Base-by-base conservation (phyloP, 2,797 vertebrate species). In the Pseudopleuronectes americanus region DNA sequence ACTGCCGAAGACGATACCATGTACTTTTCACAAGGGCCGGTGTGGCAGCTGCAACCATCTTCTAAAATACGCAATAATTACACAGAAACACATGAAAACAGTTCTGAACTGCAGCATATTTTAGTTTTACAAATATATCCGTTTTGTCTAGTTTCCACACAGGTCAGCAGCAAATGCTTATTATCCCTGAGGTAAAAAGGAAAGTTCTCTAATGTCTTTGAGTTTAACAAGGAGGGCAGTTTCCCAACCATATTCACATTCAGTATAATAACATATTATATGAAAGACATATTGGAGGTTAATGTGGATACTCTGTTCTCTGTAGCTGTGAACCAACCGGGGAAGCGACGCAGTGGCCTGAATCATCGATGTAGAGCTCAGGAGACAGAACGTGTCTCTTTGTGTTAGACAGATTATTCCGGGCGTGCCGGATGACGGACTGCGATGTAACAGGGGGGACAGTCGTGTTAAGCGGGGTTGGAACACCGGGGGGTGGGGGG, bases 341-440 rank as follows among this genome's bases (percentile, higher is more conserved):
- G 70, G 59, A 75, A 54, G 63, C 54, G 36, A 65, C 3, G 77
- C 80, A 68, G 79, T 84, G 73, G 76, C 79, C 85, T 76, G 80
- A 87, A 80, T 84, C 75, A 24, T 84, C 73, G 21, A 65, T 4
- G 31, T 48, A 53, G 62, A 74, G 71, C 80, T 69, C 76, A 14
- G 33, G 84, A 87, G 78, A 76, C 8, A 2, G 28, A 23, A 54
- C 68, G 55, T 57, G 72, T 74, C 74, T 81, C 68, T 85, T 71
- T 83, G 84, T 81, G 77, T 84, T 77, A 74, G 60, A 78, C 65
- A 62, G 75, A 87, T 86, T 82, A 89, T 74, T 78, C 62, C 71
- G 64, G 79, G 74, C 65, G 60, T 41, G 31, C 71, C 80, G 81
- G 80, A 80, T 74, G 75, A 78, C 23, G 16, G 79, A 79, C 26